Evolutionary conservation across 1,140 invertebrate genomes (phyloP), one percentile per base, ranked within the genome.

Genomic region (Physella acuta): DNA sequence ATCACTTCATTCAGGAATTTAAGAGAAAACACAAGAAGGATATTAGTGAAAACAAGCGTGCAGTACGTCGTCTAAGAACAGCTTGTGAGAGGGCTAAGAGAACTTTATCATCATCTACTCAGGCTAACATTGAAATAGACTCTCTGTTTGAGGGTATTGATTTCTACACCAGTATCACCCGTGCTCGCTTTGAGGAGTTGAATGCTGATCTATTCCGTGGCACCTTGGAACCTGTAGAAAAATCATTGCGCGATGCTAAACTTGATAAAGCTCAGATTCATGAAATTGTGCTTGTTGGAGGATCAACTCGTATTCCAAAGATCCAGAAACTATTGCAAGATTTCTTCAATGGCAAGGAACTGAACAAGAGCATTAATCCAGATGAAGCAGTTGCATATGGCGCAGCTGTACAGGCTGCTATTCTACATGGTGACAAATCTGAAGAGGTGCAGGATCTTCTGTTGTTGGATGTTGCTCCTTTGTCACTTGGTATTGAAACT

Each of bases 251-350:
- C 60, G 95, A 98, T 83, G 94, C 95, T 65, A 97, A 97, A 81
- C 90, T 97, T 89, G 93, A 95, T 86, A 98, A 98, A 84, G 87
- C 90, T 20, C 88, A 90, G 70, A 93, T 99, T 73, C 90, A 99
- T 79, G 97, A 99, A 77, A 96, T 99, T 76, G 96, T 99, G 36
- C 86, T 99, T 34, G 96, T 99, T 59, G 97, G 97, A 75, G 97
- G 97, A 44, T 98, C 96, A n/a, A 98, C 97, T 44, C 91, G 97
- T 87, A 99, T 99, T 77, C 97, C 97, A 53, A 98, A 98, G 85
- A 93, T 99, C 68, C 96, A 98, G 86, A 95, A 95, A 81, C 87
- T 97, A 52, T 87, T 97, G 53, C 92, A 95, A 81, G 93, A 97
- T 83, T 96, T 95, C 88, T 98, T 92, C 83, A 96, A 96, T 75